A percentile compares a stretch with the other conserved stretches of the same genome.
phyloP scores from a whole-genome alignment of 1,140 invertebrate genomes.

The Mya arenaria region DNA sequence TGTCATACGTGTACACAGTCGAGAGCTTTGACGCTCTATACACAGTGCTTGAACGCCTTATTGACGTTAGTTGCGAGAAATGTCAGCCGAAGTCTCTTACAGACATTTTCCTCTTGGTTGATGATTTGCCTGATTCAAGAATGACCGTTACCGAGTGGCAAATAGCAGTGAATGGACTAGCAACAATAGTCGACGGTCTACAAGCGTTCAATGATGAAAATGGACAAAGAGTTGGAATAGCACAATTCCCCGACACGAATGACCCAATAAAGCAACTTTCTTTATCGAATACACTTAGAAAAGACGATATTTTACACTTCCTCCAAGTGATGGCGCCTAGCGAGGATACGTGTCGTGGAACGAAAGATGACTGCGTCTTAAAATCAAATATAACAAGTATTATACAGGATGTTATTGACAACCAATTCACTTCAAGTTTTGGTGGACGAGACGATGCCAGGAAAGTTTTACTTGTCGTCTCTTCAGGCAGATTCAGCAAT shows the following conservation, averaged over 20 bases:
- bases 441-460: neutral
- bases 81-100: neutral
- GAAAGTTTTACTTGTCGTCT: neutral
- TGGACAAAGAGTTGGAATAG: neutral
- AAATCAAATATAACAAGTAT: neutral
- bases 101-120: slow-evolving; percentile 1
- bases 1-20: neutral
- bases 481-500: neutral
- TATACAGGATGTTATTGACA: neutral
- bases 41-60: neutral
- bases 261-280: neutral
- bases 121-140: neutral
- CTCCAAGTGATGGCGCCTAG: neutral
- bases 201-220: neutral
- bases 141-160: neutral
- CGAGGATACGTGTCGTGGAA: neutral
- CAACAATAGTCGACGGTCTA: neutral
- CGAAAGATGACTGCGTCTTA: neutral
- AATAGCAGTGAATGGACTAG: neutral
- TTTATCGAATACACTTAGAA: neutral
- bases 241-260: neutral
- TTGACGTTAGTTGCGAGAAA: slow-evolving; percentile 2
- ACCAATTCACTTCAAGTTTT: neutral
- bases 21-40: slow-evolving; percentile 7
- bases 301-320: neutral